Evolutionary conservation across 2,113 vertebrate species (phyloP).

Genomic region (Promerops cafer): DNA sequence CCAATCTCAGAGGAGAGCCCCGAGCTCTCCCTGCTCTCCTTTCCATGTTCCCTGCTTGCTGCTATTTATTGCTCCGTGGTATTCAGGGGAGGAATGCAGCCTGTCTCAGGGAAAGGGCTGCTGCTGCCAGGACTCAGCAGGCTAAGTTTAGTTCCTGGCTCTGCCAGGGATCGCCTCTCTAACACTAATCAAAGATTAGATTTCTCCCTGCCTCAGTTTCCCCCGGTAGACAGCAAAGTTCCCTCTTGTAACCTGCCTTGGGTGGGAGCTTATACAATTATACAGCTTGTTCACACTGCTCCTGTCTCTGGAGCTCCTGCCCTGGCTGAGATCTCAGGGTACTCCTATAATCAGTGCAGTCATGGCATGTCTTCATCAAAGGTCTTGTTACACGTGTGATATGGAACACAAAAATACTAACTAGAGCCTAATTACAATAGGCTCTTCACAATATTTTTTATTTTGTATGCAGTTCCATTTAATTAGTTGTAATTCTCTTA

Average conservation of each 20-base stretch:
- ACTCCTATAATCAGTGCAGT: not conserved
- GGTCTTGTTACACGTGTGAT: not conserved
- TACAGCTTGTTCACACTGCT: not conserved
- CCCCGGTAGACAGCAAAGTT: not conserved
- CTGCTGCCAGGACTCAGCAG: not conserved
- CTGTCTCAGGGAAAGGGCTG: not conserved
- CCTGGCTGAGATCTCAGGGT: rapidly evolving
- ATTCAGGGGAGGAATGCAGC: slow-evolving; percentile 12
- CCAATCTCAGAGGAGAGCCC: not conserved
- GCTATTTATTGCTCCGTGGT: slow-evolving; percentile 13
- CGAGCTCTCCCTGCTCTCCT: not conserved
- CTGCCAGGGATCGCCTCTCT: not conserved
- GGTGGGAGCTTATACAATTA: not conserved
- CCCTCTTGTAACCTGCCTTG: not conserved
- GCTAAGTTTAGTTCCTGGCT: not conserved
- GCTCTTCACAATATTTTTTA: not conserved
- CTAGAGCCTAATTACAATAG: not conserved
- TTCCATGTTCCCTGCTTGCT: not conserved
- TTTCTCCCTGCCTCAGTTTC: not conserved
- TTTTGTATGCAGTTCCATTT: not conserved
- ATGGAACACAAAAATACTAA: not conserved
- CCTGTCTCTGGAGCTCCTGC: not conserved
- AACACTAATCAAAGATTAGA: not conserved
- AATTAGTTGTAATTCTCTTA: not conserved
- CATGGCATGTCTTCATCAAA: not conserved